Conservation (phyloP, 2,888 invertebrate species). For the Molanna angustata region DNA sequence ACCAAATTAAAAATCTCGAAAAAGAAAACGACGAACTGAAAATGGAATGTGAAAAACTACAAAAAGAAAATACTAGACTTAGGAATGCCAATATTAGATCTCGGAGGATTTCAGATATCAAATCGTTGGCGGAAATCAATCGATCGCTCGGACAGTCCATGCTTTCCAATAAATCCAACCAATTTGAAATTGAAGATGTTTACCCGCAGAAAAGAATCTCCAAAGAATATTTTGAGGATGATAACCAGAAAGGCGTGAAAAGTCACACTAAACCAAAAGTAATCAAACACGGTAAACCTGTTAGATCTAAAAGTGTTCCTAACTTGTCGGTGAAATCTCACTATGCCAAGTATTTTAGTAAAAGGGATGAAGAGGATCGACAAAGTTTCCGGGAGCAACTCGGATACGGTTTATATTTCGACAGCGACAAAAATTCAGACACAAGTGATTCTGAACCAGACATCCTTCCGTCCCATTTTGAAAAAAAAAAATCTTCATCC, state of each 20-base stretch:
- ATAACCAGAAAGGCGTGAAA: conserved; percentile 37
- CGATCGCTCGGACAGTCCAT: conserved; percentile 52
- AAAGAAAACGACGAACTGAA: conserved; percentile 65
- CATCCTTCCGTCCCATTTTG: no score
- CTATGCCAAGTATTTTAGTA: conserved; percentile 54
- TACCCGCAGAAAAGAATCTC: conserved; percentile 39
- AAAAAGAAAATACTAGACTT: conserved; percentile 63
- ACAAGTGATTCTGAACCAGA: conserved; percentile 1
- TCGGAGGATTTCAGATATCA: conserved; percentile 61
- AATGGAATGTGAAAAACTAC: conserved; percentile 64
- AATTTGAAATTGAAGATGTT: conserved; percentile 18
- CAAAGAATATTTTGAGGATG: conserved; percentile 36
- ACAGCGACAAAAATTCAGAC: conserved; percentile 3
- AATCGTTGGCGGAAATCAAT: conserved; percentile 74
- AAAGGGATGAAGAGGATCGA: conserved; percentile 40
- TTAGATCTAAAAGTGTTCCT: conserved; percentile 51
- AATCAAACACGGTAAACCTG: conserved; percentile 15
- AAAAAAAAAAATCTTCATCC: no score
- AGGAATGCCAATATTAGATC: conserved; percentile 58
- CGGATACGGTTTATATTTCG: conserved; percentile 19
- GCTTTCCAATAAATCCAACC: conserved; percentile 4
- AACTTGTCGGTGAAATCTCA: conserved; percentile 48
- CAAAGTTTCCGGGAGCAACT: conserved; percentile 19
- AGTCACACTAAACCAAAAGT: conserved; percentile 5
- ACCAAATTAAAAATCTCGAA: conserved; percentile 70